Evolutionary conservation across 2,113 vertebrate genomes (phyloP), one percentile per base, ranked within the genome.

Genomic region (Todiramphus chloris): DNA sequence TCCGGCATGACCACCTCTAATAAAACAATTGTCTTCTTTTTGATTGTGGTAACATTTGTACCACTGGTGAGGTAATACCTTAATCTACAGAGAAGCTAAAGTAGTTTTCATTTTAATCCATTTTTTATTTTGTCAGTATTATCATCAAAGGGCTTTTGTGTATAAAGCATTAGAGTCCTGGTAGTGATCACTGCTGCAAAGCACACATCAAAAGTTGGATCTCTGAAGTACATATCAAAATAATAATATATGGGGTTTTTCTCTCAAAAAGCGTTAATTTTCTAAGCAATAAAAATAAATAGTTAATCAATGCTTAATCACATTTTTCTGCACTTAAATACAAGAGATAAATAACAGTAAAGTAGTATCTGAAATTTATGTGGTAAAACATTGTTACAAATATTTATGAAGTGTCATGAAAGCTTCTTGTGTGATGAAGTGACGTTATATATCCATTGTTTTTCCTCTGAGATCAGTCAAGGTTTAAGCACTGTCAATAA

Each of bases 391-490:
- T 46, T 56, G 41, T 60, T 88, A 51, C 59, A 80, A 79, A 76
- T 74, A 39, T 60, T 83, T 91, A 46, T 44, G 76, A 85, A 88
- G 41, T 24, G 9, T 62, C 63, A 53, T 88, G 58, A 76, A 80
- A 94, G 20, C 35, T 90, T 50, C 33, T 78, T 46, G 31, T 23
- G 50, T 59, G 64, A 89, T 89, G 43, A 82, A 87, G 46, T 39
- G 75, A 59, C 68, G 73, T 74, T 90, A 72, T 43, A 44, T 27
- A 76, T 23, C 30, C n/a, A 39, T 39, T 95, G 72, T 73, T 96
- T 79, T 93, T 93, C 86, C 53, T 91, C 59, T 92, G 56, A 92
- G 75, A 96, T 96, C 76, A 92, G 90, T 80, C 78, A 87, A 59
- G 35, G 70, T 73, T 67, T 92, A 88, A 92, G 28, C 17, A 43